These are phyloP conservation scores for Mirounga angustirostris DNA, from an alignment of 2,113 vertebrate species.

Conservation along the genomic window DNA sequence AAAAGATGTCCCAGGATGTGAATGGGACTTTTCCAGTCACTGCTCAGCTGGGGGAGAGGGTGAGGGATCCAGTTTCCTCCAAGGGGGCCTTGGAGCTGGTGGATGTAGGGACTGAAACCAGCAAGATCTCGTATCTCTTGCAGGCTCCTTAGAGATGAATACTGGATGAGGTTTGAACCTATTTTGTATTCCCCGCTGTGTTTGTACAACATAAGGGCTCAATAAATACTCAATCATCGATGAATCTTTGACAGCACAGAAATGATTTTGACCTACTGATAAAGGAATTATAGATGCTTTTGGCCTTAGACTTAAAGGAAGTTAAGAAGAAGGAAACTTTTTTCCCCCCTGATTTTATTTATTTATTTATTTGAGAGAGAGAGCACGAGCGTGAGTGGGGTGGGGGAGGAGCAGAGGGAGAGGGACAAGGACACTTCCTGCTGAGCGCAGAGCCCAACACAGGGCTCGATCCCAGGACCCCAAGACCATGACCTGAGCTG, in stretches of 20 bases:
- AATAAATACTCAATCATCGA: neutral
- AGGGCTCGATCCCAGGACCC: neutral
- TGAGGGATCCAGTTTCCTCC: rapidly evolving
- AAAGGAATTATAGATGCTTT: slow-evolving; percentile 19
- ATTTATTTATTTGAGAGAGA: neutral
- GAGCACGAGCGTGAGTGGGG: neutral
- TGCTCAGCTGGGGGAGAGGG: neutral
- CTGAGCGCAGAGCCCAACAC: neutral
- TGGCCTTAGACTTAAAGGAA: neutral
- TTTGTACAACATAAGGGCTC: neutral
- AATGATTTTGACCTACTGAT: neutral
- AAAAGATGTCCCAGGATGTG: neutral
- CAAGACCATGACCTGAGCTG: neutral
- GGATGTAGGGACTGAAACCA: neutral
- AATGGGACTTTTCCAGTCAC: neutral
- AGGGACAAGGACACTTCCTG: neutral
- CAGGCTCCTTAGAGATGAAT: neutral
- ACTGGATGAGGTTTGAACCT: neutral
- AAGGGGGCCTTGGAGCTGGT: neutral
- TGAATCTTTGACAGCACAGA: neutral
- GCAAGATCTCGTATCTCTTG: neutral
- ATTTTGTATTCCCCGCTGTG: neutral
- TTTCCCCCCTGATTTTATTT: neutral
- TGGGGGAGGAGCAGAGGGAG: neutral
- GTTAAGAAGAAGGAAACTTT: slow-evolving; percentile 16